Evolutionary conservation across 2,113 vertebrate species (phyloP), one percentile per base, ranked within the genome.

Genomic region (Sinocyclocheilus anshuiensis): DNA sequence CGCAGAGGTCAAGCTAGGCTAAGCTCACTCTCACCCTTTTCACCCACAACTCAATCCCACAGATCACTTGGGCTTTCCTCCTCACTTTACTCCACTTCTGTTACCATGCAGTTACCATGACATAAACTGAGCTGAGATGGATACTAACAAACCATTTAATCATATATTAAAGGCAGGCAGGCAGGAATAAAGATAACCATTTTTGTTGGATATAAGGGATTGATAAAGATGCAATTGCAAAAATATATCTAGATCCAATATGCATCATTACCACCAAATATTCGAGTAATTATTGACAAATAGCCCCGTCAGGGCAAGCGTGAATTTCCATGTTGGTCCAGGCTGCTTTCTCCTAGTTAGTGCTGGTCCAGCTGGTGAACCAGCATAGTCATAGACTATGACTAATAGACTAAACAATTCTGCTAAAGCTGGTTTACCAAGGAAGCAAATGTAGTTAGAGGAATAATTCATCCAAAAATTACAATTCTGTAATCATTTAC

Each of bases 1-100:
- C 42, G n/a, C 13, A 80, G 36, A 79, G 84, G 77, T 86, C 18
- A 67, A 12, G 63, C 50, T n/a, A 80, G 76, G 84, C 26, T 85
- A 79, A 78, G 29, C 76, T 85, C 29, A 42, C 22, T 39, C 33
- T 80, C 22, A 26, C 39, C 55, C 15, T 74, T 20, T 81, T 72
- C 11, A 26, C 48, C 59, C 16, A 29, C n/a, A 57, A 29, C 67
- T 71, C 77, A 81, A 72, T 80, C 36, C 16, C 8, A n/a, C 84
- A 42, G 9, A 86, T 81, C 48, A 6, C 26, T 24, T 3, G 12
- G 13, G 75, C 45, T 85, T 79, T 75, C 33, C n/a, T 24, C 45
- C 22, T 77, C 1, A 48, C 69, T 53, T 77, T 77, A 29, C 39
- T 50, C 29, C 50, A 74, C 39, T 67, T 50, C 84, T 24, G n/a